Conservation (phyloP, 2,888 invertebrate genomes). For the Eurytoma californica region DNA sequence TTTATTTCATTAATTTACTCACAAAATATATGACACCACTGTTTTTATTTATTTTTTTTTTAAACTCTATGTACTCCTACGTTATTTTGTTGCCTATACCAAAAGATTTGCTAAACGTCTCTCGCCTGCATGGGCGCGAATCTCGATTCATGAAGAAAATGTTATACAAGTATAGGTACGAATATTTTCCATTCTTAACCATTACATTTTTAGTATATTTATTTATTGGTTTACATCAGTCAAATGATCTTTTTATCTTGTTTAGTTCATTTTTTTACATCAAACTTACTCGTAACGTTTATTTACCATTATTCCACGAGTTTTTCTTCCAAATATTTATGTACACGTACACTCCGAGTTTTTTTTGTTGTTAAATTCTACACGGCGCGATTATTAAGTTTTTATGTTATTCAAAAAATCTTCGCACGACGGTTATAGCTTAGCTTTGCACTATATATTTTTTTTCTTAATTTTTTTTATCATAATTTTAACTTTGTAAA, state of each 20-base stretch:
- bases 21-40: constrained; percentile 60
- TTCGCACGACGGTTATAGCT: constrained; percentile 4
- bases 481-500: not conserved
- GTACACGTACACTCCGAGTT: constrained; percentile 14
- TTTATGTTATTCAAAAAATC: constrained; percentile 6
- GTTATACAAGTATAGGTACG: constrained; percentile 44
- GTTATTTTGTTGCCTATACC: constrained; percentile 23
- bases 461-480: too few species aligned
- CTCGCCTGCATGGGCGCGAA: constrained; percentile 4
- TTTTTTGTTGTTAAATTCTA: not conserved
- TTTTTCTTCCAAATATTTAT: constrained; percentile 31
- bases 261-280: constrained; percentile 36
- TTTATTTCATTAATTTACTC: constrained; percentile 44
- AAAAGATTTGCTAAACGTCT: constrained; percentile 28
- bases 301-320: constrained; percentile 24
- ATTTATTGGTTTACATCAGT: constrained; percentile 54
- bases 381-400: constrained; percentile 9
- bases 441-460: too few species aligned
- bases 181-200: constrained; percentile 39
- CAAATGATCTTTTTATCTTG: constrained; percentile 42
- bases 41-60: constrained; percentile 49
- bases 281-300: constrained; percentile 31
- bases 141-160: constrained; percentile 16
- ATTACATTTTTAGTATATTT: constrained; percentile 40
- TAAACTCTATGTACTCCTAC: constrained; percentile 49